phyloP scores from a whole-genome alignment of 2,113 vertebrate genomes.

The Delphinus delphis region DNA sequence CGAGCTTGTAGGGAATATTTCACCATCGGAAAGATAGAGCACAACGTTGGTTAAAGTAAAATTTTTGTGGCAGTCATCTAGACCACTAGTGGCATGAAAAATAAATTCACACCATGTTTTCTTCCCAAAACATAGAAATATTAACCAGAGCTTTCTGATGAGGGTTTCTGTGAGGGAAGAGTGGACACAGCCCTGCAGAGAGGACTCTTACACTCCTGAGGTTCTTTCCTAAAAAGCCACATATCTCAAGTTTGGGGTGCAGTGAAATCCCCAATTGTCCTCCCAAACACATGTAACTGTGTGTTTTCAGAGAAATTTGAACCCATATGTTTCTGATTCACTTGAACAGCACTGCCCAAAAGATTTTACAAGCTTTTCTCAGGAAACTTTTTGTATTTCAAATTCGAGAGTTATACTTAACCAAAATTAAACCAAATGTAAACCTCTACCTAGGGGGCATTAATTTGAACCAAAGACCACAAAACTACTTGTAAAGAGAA shows the following conservation, averaged over 20 bases:
- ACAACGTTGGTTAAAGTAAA: background rate
- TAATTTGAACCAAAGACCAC: constrained; percentile 60
- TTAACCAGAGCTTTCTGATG: background rate
- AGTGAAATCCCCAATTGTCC: constrained; percentile 36
- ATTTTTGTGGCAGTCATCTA: constrained; percentile 18
- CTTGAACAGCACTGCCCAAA: background rate
- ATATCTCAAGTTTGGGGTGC: constrained; percentile 15
- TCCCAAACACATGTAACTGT: background rate
- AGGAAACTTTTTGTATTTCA: constrained; percentile 59
- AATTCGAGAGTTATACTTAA: constrained; percentile 59
- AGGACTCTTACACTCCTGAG: background rate
- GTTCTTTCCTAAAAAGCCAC: constrained; percentile 43
- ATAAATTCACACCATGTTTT: constrained; percentile 54
- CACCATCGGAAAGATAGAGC: background rate
- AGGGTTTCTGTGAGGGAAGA: background rate
- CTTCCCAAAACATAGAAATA: background rate
- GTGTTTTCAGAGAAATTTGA: constrained; percentile 53
- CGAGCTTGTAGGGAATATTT: background rate
- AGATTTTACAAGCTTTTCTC: constrained; percentile 74
- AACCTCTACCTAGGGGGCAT: constrained; percentile 51
- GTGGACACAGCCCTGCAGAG: background rate
- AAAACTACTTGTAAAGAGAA: constrained; percentile 59
- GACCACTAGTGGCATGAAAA: constrained; percentile 46
- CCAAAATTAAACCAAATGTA: constrained; percentile 64
- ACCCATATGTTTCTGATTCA: constrained; percentile 71